Conservation (phyloP, 2,797 vertebrate species). For the Urosaurus nigricauda region DNA sequence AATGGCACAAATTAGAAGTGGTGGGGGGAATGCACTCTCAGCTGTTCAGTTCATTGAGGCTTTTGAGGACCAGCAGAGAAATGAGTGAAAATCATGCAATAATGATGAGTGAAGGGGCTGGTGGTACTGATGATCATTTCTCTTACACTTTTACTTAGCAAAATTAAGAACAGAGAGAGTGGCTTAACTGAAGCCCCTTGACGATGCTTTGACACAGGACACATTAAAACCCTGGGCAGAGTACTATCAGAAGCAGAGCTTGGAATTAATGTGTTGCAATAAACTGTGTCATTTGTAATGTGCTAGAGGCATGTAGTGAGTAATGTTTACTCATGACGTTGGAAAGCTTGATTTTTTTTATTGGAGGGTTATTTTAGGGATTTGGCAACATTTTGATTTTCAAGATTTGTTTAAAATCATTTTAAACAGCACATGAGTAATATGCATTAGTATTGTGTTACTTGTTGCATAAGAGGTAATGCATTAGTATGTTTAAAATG, state of each 20-base stretch:
- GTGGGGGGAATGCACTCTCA: background rate
- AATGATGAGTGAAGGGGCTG: conserved; percentile 9
- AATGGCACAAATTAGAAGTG: conserved; percentile 22
- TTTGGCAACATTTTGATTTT: too few relatives aligned
- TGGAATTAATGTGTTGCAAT: background rate
- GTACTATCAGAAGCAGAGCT: background rate
- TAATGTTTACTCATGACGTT: too few relatives aligned
- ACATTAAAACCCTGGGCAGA: background rate
- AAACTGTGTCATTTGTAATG: background rate
- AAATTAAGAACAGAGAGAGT: background rate
- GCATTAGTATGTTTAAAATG: too few relatives aligned
- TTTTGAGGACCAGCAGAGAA: conserved; percentile 24
- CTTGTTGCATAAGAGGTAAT: too few relatives aligned
- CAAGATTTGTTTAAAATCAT: too few relatives aligned
- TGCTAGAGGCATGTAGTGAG: too few relatives aligned
- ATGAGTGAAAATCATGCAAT: background rate
- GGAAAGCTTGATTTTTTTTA: too few relatives aligned
- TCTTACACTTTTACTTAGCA: background rate
- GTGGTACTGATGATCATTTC: background rate
- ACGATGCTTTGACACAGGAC: background rate
- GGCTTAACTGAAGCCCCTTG: background rate
- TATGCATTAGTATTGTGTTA: background rate
- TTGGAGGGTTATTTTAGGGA: too few relatives aligned
- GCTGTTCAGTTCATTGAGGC: background rate
- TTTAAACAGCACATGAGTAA: too few relatives aligned